Base-by-base conservation (phyloP, 2,888 invertebrate genomes). In the Callosobruchus maculatus region DNA sequence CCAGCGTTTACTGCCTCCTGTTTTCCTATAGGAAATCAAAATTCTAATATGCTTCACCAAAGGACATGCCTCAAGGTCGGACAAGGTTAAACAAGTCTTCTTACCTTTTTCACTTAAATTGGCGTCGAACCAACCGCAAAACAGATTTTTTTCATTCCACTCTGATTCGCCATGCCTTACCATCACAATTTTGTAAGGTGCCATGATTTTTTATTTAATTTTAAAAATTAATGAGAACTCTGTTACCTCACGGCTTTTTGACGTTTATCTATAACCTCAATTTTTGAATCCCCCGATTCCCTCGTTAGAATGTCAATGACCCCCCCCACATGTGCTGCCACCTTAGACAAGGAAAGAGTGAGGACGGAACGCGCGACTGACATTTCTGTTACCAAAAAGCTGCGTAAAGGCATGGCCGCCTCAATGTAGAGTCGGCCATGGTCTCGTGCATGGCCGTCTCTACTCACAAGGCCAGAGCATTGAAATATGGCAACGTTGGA, bases 81-180 rank as follows among this genome's bases (percentile, higher is more conserved):
- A 49, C 76, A 81, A 82, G 81, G 82, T 77, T 80, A 78, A 76
- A 77, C 70, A 79, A 81, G 80, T 80, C 81, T 77, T 74, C 71
- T 84, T 82, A 89, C 90, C 91, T 88, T 90, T 90, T 72, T 89
- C 89, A 70, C 90, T 91, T 67, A 92, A 86, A 81, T 88, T 87
- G 26, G 91, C 90, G 79, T 92, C 91, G 80, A 86, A 91, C 92
- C 92, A 92, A 7, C 92, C 92, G 77, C 91, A 91, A 80, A 92
- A 91, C 20, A 90, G 83, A 83, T 92, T 91, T 76, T 90, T 86
- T 78, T 91, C 88, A 81, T 91, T 91, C 91, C 91, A 91, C 81
- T 91, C 90, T 74, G 91, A 91, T 81, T 92, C 91, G 68, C 91
- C 92, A 81, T 92, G 92, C 77, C 92, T 89, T 77, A 91, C 89